Percentiles rank a stretch among this genome's conserved stretches.
These are phyloP conservation scores for Hippocampus zosterae DNA, from an alignment of 2,113 vertebrate genomes.

Conservation along the genomic window DNA sequence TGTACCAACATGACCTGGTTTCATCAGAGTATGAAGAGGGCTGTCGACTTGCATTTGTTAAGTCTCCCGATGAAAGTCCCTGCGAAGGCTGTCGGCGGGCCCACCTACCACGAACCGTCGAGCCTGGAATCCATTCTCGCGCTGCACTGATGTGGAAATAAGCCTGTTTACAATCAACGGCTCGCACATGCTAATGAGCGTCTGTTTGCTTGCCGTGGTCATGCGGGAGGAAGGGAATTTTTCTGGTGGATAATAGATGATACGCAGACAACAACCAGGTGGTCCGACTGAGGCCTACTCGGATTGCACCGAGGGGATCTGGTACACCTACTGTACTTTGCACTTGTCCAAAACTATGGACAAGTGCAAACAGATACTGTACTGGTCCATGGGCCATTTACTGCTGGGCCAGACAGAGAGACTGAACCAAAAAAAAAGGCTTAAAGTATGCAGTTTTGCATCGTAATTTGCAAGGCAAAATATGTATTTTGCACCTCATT, in stretches of 20 bases:
- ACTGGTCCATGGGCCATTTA: background rate
- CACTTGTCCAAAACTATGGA: background rate
- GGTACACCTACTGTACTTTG: background rate
- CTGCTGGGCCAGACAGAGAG: no score
- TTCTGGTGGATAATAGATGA: slow-evolving; percentile 54
- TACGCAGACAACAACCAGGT: slow-evolving; percentile 56
- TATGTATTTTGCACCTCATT: no score
- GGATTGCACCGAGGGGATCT: slow-evolving; percentile 3
- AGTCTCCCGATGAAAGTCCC: slow-evolving; percentile 59
- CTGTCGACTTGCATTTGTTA: slow-evolving; percentile 76
- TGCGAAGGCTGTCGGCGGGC: slow-evolving; percentile 60
- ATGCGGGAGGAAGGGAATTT: slow-evolving; percentile 66
- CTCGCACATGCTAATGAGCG: slow-evolving; percentile 74
- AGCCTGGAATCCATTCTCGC: slow-evolving; percentile 63
- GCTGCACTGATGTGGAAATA: slow-evolving; percentile 70
- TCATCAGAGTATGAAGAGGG: slow-evolving; percentile 65
- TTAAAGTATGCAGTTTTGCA: no score
- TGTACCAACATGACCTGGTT: slow-evolving; percentile 62
- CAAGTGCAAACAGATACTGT: no score
- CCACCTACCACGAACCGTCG: slow-evolving; percentile 72
- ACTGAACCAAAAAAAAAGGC: no score
- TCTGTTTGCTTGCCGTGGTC: slow-evolving; percentile 69
- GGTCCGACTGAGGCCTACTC: slow-evolving; percentile 36
- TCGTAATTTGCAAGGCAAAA: no score
- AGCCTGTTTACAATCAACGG: slow-evolving; percentile 68